Base-by-base conservation (phyloP, 2,113 vertebrate species). In the Pseudorectes ferrugineus region DNA sequence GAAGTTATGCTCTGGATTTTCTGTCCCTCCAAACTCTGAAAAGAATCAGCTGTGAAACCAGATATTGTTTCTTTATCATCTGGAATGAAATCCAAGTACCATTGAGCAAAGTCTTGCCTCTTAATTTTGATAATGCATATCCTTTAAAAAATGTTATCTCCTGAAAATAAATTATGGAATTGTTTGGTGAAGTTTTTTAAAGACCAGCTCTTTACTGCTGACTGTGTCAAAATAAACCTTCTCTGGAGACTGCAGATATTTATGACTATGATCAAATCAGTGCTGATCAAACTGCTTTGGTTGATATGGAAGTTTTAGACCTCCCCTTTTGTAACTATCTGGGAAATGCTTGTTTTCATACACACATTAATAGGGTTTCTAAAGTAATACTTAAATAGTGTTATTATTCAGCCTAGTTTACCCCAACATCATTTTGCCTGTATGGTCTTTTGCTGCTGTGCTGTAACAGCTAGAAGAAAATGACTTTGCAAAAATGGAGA, bases 401-500 rank as follows among this genome's bases (percentile, higher is more conserved):
- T 49, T 93, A 58, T 68, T 79, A 75, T 92, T 89, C 55, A 90
- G 17, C 52, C 85, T 92, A 71, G 63, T 75, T 93, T 80, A 85
- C 42, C 42, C 33, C 33, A 68, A 31, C 46, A 35, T 90, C 3
- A 88, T 95, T 91, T 95, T 83, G 28, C n/a, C 15, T 75, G 24
- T 35, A 90, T 58, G 23, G 57, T 71, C 31, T 68, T 91, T 92
- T 58, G 29, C 78, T 95, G 79, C 51, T 89, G 33, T 67, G 23
- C 45, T 86, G 33, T 86, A 94, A 75, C 24, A 86, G 49, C 45
- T 81, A 85, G 43, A 72, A 90, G 59, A 68, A 91, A 95, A 96
- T 95, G 88, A 95, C 92, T 92, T 94, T 83, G 91, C 90, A 96
- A 96, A 97, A 95, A 91, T 40, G 55, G 72, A 86, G 68, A 88